These are phyloP conservation scores for Heterotilapia buettikoferi DNA, from an alignment of 2,113 vertebrate species.

Conservation along the genomic window DNA sequence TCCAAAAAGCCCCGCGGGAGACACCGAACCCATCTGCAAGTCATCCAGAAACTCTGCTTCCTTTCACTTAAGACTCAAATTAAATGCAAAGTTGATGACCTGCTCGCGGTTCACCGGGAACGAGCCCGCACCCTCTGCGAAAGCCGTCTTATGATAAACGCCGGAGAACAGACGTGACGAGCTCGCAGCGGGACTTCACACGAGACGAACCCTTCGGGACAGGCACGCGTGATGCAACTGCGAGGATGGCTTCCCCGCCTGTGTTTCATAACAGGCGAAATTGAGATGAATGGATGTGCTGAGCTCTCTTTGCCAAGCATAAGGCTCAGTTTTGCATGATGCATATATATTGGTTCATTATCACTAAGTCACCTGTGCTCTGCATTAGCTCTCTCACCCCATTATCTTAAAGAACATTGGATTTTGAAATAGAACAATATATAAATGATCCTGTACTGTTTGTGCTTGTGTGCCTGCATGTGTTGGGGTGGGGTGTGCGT, in stretches of 20 bases:
- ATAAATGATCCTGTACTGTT: conserved; percentile 22
- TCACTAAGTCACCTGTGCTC: conserved; percentile 62
- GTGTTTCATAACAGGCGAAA: conserved; percentile 43
- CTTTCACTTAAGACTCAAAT: conserved; percentile 40
- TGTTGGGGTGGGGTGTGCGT: neutral
- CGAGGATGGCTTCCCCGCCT: neutral
- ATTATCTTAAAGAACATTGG: conserved; percentile 58
- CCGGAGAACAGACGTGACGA: neutral
- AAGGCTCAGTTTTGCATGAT: conserved; percentile 56
- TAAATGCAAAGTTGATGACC: conserved; percentile 43
- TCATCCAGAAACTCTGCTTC: conserved; percentile 34
- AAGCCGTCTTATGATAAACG: conserved; percentile 24
- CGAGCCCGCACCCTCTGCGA: neutral
- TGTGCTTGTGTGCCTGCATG: neutral
- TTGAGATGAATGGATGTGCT: conserved; percentile 36
- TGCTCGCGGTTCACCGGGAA: conserved; percentile 1
- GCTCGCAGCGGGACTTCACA: neutral
- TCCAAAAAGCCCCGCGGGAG: conserved; percentile 24
- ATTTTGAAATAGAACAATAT: conserved; percentile 55
- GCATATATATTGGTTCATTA: conserved; percentile 75
- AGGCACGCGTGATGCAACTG: conserved; percentile 22
- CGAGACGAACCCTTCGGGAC: neutral
- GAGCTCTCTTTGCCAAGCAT: conserved; percentile 26
- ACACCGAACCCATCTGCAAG: conserved; percentile 6
- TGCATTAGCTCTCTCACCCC: conserved; percentile 37